Evolutionary conservation across 2,797 vertebrate genomes (phyloP), one percentile per base, ranked within the genome.

Genomic region (Melanotaenia trifasciata): DNA sequence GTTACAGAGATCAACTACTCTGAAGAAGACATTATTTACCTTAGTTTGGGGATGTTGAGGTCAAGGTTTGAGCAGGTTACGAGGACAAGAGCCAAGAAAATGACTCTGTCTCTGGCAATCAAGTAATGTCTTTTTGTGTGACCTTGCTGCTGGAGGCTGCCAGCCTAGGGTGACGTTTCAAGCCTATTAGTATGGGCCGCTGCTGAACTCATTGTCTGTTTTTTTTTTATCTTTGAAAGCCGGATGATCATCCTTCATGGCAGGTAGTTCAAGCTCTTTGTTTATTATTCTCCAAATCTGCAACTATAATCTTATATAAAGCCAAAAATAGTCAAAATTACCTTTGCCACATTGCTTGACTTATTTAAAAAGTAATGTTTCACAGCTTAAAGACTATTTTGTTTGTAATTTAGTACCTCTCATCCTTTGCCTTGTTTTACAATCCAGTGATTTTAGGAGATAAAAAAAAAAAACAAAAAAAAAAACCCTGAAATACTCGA

Each of bases 101-200:
- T 76, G 5, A 78, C 59, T 84, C 79, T 76, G 84, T 84, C 86
- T 76, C 78, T 35, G 61, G 64, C 76, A 82, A 87, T 89, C 76
- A 79, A 28, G 72, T 7, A 1, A 56, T 20, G 60, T 45, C 65
- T 64, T 64, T 64, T 2, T 5, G 47, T 0, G 76, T 51, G 84
- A 82, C 87, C 87, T 82, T 88, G 83, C 36, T 22, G 70, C 32
- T 20, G n/a, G 58, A 35, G 32, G 62, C 40, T 47, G n/a, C 63
- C 51, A 61, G 56, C 58, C 32, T 54, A 28, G 3, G 35, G 3
- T 26, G 56, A 64, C 18, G 26, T 67, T 72, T 72, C 56, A 72
- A 45, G 70, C 57, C 11, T 65, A 72, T 58, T 32, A 35, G 51
- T 54, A 78, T 1, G 56, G 74, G 1, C 33, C 24, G 22, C 70